A percentile compares a stretch with the other conserved stretches of the same genome.
Conservation (phyloP, 2,113 vertebrate species). For the Setophaga coronata region DNA sequence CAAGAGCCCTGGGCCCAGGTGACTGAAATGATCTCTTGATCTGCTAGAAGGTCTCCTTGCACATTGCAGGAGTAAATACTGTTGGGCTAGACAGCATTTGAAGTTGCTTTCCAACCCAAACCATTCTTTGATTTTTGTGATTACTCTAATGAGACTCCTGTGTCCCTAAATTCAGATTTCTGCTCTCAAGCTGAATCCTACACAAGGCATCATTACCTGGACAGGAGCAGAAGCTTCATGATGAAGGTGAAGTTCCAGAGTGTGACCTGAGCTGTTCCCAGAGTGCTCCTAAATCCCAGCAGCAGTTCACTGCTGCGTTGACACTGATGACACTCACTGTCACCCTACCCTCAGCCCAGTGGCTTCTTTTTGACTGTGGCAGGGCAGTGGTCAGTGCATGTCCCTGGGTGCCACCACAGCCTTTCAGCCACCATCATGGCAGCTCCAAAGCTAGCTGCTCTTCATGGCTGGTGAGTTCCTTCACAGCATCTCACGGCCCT, state of each 20-base stretch:
- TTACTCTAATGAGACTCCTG: background rate
- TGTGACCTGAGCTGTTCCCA: background rate
- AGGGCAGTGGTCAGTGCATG: fast-evolving
- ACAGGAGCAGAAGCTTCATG: background rate
- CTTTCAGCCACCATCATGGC: fast-evolving
- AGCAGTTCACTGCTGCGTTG: fast-evolving
- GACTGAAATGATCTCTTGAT: background rate
- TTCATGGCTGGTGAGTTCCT: background rate
- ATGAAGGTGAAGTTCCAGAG: background rate
- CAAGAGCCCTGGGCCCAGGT: background rate
- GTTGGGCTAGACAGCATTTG: background rate
- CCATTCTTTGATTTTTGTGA: background rate
- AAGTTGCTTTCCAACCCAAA: background rate
- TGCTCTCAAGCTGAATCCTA: background rate
- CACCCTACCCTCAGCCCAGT: fast-evolving
- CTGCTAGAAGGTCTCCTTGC: background rate
- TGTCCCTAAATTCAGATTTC: background rate
- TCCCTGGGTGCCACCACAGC: background rate
- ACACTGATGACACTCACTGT: fast-evolving
- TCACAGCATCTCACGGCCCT: background rate
- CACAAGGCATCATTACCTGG: background rate
- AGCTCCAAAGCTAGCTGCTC: background rate
- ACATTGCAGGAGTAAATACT: background rate
- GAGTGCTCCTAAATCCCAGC: background rate
- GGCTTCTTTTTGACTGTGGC: background rate